Evolutionary conservation across 2,888 invertebrate species (phyloP).

Genomic region (Actias luna): DNA sequence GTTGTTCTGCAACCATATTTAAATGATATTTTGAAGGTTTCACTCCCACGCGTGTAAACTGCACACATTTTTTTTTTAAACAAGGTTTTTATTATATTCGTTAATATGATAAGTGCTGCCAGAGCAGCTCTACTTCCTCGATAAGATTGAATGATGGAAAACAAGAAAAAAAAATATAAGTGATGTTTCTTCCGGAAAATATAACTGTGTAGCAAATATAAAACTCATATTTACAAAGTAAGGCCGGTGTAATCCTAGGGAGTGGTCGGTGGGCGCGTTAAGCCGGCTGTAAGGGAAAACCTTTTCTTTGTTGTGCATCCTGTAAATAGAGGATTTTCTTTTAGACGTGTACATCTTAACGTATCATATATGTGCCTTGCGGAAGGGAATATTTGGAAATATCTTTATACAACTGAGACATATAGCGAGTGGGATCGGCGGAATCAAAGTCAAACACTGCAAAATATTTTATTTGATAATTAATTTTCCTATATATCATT

Average conservation of each 20-base stretch:
- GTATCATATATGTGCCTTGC: background rate
- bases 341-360: background rate
- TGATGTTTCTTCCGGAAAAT: background rate
- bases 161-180: background rate
- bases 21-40: too few species aligned
- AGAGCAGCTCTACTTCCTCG: too few species aligned
- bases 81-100: too few species aligned
- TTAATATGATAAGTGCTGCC: too few species aligned
- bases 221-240: background rate
- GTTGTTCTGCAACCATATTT: too few species aligned
- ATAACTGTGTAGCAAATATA: background rate
- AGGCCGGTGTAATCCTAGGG: conserved; percentile 1
- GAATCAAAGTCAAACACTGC: too few species aligned
- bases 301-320: conserved; percentile 6
- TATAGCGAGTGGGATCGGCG: too few species aligned
- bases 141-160: too few species aligned
- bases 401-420: background rate
- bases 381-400: background rate
- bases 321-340: conserved; percentile 3
- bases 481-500: too few species aligned
- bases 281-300: conserved; percentile 1
- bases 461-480: too few species aligned
- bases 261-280: background rate
- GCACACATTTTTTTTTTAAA: too few species aligned
- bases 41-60: too few species aligned